Conservation (phyloP, 1,140 invertebrate species). For the Popillia japonica region DNA sequence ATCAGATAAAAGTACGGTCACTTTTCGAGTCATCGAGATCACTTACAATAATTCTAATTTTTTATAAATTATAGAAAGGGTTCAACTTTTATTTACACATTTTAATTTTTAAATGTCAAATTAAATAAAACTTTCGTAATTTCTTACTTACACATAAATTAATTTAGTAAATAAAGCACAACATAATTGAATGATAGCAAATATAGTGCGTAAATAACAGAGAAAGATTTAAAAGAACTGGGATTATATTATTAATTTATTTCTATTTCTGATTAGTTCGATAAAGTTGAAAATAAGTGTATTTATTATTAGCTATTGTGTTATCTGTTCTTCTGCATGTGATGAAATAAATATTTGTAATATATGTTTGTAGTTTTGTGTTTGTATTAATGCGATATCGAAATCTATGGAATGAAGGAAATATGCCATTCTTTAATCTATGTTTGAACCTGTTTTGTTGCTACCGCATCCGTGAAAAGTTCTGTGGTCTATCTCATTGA, state of each 20-base stretch:
- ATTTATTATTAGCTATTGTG: too few species aligned
- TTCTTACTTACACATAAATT: too few species aligned
- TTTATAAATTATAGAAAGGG: too few species aligned
- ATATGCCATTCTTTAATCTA: conserved; percentile 44
- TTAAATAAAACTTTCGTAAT: too few species aligned
- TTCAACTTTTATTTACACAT: too few species aligned
- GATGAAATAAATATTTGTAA: too few species aligned
- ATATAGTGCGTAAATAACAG: conserved; percentile 25
- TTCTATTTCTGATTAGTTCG: neutral
- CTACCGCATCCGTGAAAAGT: conserved; percentile 58
- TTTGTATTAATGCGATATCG: neutral
- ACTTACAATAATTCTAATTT: too few species aligned
- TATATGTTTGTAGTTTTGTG: neutral
- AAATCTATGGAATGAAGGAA: conserved; percentile 7
- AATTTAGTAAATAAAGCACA: conserved; percentile 34
- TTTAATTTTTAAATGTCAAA: too few species aligned
- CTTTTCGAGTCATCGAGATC: too few species aligned
- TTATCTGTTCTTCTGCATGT: too few species aligned
- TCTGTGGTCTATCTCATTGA: conserved; percentile 24
- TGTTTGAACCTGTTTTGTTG: conserved; percentile 56
- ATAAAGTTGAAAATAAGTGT: too few species aligned
- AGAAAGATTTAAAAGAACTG: conserved; percentile 1
- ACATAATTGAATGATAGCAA: conserved; percentile 11
- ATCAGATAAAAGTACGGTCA: too few species aligned
- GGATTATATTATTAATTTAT: neutral